These are phyloP conservation scores for Thunnus thynnus DNA, from an alignment of 2,113 vertebrate species.

Conservation along the genomic window DNA sequence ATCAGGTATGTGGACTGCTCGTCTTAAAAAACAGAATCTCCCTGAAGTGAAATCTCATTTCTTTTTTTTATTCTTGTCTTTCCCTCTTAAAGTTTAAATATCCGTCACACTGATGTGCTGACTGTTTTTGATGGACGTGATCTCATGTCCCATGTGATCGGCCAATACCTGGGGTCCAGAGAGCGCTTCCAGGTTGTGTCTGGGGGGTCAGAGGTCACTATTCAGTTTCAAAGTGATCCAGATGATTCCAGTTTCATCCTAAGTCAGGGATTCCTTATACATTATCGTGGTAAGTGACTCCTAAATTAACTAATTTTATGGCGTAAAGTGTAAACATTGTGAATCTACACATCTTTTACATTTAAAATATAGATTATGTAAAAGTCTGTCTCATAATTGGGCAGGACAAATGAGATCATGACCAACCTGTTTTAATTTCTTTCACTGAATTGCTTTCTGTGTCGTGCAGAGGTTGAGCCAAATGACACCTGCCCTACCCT, in stretches of 20 bases:
- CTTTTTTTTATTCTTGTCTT: conserved; percentile 5
- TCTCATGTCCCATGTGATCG: conserved; percentile 90
- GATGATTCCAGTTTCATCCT: conserved; percentile 89
- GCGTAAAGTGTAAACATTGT: not conserved
- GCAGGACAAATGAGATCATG: not conserved
- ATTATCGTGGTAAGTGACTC: conserved; percentile 87
- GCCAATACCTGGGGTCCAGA: conserved; percentile 90
- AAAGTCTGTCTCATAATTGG: not conserved
- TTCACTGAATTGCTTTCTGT: not conserved
- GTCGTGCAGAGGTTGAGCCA: conserved; percentile 89
- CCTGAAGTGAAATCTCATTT: conserved; percentile 14
- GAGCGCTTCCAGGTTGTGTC: conserved; percentile 91
- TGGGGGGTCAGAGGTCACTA: conserved; percentile 90
- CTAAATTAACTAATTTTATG: not conserved
- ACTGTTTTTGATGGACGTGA: conserved; percentile 91
- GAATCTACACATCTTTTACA: not conserved
- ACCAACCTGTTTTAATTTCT: not conserved
- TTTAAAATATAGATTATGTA: not conserved
- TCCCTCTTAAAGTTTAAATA: conserved; percentile 87
- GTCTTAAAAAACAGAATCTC: not conserved
- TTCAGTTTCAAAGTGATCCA: conserved; percentile 93
- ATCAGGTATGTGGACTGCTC: conserved; percentile 5
- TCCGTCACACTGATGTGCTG: conserved; percentile 91
- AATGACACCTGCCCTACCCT: conserved; percentile 93
- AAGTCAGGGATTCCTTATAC: conserved; percentile 92